Conservation (phyloP, 1,140 invertebrate species). For the Hylaeus anthracinus region DNA sequence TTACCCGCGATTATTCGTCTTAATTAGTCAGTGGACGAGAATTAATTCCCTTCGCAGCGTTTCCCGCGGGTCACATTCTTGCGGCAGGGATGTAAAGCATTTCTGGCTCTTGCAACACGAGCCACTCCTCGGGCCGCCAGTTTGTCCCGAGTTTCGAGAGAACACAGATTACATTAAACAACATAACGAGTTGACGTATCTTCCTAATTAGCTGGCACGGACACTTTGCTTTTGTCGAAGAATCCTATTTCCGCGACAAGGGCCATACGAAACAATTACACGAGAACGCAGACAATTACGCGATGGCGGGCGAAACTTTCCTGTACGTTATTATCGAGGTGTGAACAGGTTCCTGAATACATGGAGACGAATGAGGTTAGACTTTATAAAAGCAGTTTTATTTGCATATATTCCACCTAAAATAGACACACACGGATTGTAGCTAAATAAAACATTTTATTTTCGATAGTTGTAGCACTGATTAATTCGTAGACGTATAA, state of each 20-base stretch:
- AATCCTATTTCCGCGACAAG: slow-evolving; percentile 5
- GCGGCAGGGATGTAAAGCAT: slow-evolving; percentile 40
- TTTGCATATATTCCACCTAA: too few relatives aligned
- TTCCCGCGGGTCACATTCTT: slow-evolving; percentile 52
- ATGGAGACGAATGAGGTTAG: too few relatives aligned
- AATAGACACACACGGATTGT: too few relatives aligned
- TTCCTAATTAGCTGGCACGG: slow-evolving; percentile 50
- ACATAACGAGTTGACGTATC: slow-evolving; percentile 57
- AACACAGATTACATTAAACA: slow-evolving; percentile 61
- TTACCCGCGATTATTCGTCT: slow-evolving; percentile 59
- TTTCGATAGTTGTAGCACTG: too few relatives aligned
- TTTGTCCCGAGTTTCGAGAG: slow-evolving; percentile 47
- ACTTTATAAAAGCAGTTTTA: neutral
- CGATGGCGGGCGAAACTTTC: neutral
- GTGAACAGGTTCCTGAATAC: neutral
- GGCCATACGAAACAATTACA: slow-evolving; percentile 30
- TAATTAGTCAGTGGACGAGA: slow-evolving; percentile 53
- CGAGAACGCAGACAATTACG: neutral
- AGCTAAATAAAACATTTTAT: too few relatives aligned
- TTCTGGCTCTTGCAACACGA: slow-evolving; percentile 29
- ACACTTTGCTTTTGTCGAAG: slow-evolving; percentile 45
- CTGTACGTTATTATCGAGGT: neutral
- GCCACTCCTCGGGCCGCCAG: slow-evolving; percentile 28
- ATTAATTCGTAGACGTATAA: too few relatives aligned
- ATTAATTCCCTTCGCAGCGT: slow-evolving; percentile 59